Conservation (phyloP, 2,113 vertebrate genomes). For the Megaceryle torquata region DNA sequence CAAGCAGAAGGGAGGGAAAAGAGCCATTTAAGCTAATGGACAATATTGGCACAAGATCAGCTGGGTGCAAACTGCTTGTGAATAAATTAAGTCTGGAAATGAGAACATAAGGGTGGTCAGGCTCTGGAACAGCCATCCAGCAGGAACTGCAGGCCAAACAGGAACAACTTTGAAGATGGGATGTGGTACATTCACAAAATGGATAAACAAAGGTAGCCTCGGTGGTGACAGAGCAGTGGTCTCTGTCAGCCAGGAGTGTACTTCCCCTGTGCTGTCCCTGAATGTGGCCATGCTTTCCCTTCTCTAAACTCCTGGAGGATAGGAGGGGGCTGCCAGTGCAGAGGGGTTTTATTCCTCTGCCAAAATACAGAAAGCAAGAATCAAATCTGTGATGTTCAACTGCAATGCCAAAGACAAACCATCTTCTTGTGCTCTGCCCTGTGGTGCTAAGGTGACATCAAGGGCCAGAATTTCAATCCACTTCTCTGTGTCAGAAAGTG, state of each 20-base stretch:
- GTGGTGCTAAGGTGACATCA: neutral
- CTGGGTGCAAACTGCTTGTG: neutral
- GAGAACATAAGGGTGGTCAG: neutral
- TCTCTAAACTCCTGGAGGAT: neutral
- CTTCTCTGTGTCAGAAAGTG: neutral
- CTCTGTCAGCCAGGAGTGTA: neutral
- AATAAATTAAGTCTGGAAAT: slow-evolving; percentile 24
- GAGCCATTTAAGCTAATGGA: neutral
- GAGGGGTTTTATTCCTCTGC: neutral
- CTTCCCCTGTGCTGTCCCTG: neutral
- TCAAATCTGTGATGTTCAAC: neutral
- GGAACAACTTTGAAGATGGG: neutral
- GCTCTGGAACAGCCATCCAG: neutral
- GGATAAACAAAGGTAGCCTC: neutral
- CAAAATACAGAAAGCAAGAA: neutral
- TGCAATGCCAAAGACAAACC: neutral
- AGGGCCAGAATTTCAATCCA: neutral
- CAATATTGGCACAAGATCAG: neutral
- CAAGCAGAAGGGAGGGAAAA: neutral
- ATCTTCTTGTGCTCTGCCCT: neutral
- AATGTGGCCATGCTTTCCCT: neutral
- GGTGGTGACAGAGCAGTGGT: neutral
- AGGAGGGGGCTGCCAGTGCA: neutral
- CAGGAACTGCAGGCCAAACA: neutral
- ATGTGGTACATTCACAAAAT: neutral